Base-by-base conservation (phyloP, 2,888 invertebrate genomes). In the Dastarcus helophoroides region DNA sequence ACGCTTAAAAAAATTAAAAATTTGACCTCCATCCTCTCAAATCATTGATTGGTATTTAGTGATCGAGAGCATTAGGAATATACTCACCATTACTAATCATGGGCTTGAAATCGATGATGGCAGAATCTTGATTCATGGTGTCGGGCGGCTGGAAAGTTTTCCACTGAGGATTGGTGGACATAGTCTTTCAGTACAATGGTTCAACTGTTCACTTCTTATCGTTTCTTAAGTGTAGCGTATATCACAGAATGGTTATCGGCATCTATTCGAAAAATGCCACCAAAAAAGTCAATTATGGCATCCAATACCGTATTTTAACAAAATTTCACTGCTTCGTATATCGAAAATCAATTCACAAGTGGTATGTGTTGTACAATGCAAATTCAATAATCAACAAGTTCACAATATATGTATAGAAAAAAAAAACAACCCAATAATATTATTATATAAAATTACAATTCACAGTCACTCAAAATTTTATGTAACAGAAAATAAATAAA, bases 101-200 rank as follows among this genome's bases (percentile, higher is more conserved):
- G 56, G 79, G 76, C 68, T 84, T 76, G 64, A 78, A 82, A 60
- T 84, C 82, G 60, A 83, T 75, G 67, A 83, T 76, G 58, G 82
- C 76, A 53, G 76, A 71, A 64, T 84, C 80, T 60, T 79, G 75
- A 67, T 78, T 78, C 71, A 79, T 76, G 71, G 76, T 73, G 49
- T 61, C 60, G 69, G 83, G 82, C 81, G 85, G 81, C 77, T 85
- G 84, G 80, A 84, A 83, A 66, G 76, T 74, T 72, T 79, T 81
- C 81, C 81, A 82, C 79, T 82, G 81, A 79, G 80, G 76, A 79
- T 81, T 79, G 66, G 71, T 78, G 65, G 80, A 79, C 81, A 82
- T 80, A 54, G 58, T 58, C 54, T 51, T 44, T 47, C 46, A 44
- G 46, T 52, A 48, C 56, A 54, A 51, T 54, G 54, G 56, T 55